These are phyloP conservation scores for Uria lomvia DNA, from an alignment of 2,113 vertebrate species.

Conservation along the genomic window DNA sequence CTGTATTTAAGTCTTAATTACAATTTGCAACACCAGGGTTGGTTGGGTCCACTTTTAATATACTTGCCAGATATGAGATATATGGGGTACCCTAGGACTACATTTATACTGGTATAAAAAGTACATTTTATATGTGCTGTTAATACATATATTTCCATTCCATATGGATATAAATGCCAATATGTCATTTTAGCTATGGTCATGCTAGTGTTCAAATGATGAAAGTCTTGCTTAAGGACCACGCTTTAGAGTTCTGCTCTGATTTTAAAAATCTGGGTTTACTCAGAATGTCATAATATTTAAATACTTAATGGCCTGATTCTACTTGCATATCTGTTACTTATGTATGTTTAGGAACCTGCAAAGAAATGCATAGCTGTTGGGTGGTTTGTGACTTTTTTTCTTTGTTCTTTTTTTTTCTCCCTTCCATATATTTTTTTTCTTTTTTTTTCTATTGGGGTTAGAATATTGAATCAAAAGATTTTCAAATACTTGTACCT, in stretches of 20 bases:
- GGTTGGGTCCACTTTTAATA: neutral
- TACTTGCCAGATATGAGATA: neutral
- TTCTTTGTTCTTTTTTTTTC: neutral
- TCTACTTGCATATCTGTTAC: neutral
- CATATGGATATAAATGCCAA: neutral
- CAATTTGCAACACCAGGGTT: neutral
- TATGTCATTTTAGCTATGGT: neutral
- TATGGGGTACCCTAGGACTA: neutral
- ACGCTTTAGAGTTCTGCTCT: neutral
- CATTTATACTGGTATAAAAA: neutral
- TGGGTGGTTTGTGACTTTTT: neutral
- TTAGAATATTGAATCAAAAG: neutral
- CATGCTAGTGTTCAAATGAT: neutral
- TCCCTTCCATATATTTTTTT: neutral
- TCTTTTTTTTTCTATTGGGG: neutral
- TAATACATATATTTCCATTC: neutral
- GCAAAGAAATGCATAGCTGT: neutral
- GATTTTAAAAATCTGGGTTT: neutral
- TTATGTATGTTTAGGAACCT: neutral
- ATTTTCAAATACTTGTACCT: neutral
- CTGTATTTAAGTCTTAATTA: neutral
- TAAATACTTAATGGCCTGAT: neutral
- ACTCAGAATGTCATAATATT: neutral
- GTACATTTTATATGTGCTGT: neutral
- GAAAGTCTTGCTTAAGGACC: neutral